Conservation (phyloP, 2,113 vertebrate genomes). For the Gallinago jamesoni region DNA sequence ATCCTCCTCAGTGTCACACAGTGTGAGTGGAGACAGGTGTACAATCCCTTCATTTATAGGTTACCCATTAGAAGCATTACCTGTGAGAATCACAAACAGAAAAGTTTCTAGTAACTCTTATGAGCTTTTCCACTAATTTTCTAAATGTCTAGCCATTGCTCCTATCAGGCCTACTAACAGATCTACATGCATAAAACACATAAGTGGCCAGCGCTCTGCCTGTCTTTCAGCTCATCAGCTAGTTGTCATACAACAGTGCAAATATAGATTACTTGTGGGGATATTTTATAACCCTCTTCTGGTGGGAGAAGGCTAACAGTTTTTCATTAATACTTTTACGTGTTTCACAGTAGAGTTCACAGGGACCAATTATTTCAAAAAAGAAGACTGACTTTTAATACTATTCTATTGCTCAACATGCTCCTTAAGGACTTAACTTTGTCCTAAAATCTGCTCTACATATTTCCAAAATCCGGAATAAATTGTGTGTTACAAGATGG, state of each 20-base stretch:
- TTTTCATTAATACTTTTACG: not conserved
- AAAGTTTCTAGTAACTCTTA: not conserved
- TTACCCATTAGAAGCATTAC: not conserved
- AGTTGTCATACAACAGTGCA: not conserved
- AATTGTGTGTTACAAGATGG: not conserved
- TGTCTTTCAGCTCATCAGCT: not conserved
- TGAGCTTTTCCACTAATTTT: not conserved
- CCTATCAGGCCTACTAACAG: not conserved
- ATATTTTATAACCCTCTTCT: not conserved
- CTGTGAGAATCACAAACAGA: not conserved
- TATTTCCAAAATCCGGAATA: not conserved
- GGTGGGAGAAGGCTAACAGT: not conserved
- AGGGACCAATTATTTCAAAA: not conserved
- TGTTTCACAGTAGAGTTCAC: not conserved
- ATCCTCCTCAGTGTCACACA: not conserved
- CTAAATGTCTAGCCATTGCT: not conserved
- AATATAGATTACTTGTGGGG: not conserved
- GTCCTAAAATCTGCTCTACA: not conserved
- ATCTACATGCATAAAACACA: fast-evolving
- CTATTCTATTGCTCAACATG: not conserved
- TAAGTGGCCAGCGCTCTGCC: fast-evolving
- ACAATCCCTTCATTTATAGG: not conserved
- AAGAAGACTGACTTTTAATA: not conserved
- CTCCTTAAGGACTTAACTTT: not conserved
- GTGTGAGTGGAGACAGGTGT: not conserved